Conservation (phyloP, 92 coral and sea anemone genomes). For the Porites cylindrica region DNA sequence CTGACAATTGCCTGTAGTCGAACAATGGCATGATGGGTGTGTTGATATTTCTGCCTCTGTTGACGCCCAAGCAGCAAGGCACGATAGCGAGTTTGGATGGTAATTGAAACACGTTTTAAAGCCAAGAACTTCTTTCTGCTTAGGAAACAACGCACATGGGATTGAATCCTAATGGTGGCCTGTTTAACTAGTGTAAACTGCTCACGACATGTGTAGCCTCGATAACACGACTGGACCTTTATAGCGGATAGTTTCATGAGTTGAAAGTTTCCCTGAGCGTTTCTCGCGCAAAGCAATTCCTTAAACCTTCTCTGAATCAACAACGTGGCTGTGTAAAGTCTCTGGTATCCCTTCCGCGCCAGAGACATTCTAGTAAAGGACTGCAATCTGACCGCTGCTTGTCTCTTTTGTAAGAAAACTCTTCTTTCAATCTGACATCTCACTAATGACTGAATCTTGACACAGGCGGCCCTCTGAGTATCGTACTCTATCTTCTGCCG, state of each 20-base stretch:
- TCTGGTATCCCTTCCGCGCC: conserved; percentile 54
- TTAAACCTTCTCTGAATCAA: conserved; percentile 65
- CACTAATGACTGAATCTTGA: conserved; percentile 72
- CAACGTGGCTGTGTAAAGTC: conserved; percentile 37
- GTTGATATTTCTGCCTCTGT: conserved; percentile 51
- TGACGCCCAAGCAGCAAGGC: conserved; percentile 62
- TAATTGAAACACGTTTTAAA: conserved; percentile 40
- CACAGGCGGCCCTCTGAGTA: conserved; percentile 53
- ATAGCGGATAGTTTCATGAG: conserved; percentile 49
- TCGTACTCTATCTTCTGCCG: conserved; percentile 38
- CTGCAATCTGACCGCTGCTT: conserved; percentile 73
- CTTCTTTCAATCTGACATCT: conserved; percentile 59
- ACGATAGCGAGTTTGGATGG: conserved; percentile 76
- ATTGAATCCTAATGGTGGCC: conserved; percentile 65
- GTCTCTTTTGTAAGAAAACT: conserved; percentile 34
- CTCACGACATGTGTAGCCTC: conserved; percentile 66
- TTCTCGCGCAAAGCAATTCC: conserved; percentile 44
- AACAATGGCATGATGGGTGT: conserved; percentile 50
- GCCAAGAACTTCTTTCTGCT: conserved; percentile 56
- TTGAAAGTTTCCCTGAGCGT: conserved; percentile 40
- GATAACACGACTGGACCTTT: conserved; percentile 71
- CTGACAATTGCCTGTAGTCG: conserved; percentile 74
- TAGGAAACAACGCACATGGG: conserved; percentile 54
- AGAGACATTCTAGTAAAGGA: conserved; percentile 49
- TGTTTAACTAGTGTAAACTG: conserved; percentile 31